These are phyloP conservation scores for Drosophila sulfurigaster DNA, from an alignment of 1,140 invertebrate species.

Conservation along the genomic window DNA sequence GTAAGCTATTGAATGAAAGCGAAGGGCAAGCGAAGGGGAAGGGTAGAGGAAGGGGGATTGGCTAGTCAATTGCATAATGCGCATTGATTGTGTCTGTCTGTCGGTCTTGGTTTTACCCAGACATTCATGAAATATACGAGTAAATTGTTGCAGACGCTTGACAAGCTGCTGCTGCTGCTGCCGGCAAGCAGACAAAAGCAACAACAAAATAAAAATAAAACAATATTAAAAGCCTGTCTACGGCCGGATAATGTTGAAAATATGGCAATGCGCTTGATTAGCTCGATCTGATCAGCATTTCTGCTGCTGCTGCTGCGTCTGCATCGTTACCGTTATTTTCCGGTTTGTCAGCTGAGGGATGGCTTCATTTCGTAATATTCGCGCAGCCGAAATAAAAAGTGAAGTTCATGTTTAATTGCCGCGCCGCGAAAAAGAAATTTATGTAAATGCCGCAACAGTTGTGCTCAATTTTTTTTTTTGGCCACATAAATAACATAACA, in stretches of 20 bases:
- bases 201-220: conserved; percentile 19
- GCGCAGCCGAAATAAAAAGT: conserved; percentile 51
- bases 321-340: conserved; percentile 78
- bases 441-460: conserved; percentile 55
- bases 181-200: conserved; percentile 21
- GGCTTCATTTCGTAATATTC: conserved; percentile 63
- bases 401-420: conserved; percentile 82
- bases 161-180: conserved; percentile 17
- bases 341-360: conserved; percentile 50
- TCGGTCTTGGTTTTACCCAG: conserved; percentile 32
- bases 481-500: conserved; percentile 53
- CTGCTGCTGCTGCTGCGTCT: conserved; percentile 47
- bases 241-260: conserved; percentile 54
- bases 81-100: conserved; percentile 17
- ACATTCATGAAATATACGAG: conserved; percentile 38
- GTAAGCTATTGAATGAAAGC: conserved; percentile 46
- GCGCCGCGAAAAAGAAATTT: conserved; percentile 65
- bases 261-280: conserved; percentile 67
- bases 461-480: conserved; percentile 23
- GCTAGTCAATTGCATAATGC: conserved; percentile 46
- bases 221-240: conserved; percentile 71
- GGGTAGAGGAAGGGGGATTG: background rate
- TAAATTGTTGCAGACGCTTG: conserved; percentile 51
- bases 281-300: conserved; percentile 60
- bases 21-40: background rate